Conservation (phyloP, 2,888 invertebrate species). For the Caenorhabditis sulstoni region DNA sequence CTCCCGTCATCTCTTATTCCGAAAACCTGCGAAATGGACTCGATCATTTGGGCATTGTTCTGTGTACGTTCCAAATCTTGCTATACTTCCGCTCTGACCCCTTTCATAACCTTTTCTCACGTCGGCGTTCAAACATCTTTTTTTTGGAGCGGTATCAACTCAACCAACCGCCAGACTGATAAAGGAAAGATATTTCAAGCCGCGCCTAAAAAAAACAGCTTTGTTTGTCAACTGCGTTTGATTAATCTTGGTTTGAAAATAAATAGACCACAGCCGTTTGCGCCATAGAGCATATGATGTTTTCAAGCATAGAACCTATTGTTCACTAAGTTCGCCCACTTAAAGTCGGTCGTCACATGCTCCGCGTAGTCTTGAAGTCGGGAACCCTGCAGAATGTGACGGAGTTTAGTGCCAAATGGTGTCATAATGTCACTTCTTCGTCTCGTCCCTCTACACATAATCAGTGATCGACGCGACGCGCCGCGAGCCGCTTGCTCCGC, state of each 20-base stretch:
- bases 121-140: not conserved
- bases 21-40: conserved; percentile 19
- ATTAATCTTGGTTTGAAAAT: conserved; percentile 25
- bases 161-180: conserved; percentile 14
- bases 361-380: not conserved
- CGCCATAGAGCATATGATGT: conserved; percentile 16
- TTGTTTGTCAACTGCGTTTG: conserved; percentile 42
- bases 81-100: not conserved
- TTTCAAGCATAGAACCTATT: conserved; percentile 6
- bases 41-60: conserved; percentile 36
- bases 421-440: conserved; percentile 17
- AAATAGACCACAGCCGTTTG: conserved; percentile 22
- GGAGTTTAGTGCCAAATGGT: not conserved
- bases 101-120: conserved; percentile 26
- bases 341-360: not conserved
- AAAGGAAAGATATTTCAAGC: conserved; percentile 11
- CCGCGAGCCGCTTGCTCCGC: conserved; percentile 8
- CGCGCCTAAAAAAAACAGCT: conserved; percentile 20
- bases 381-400: not conserved
- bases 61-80: conserved; percentile 27
- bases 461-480: conserved; percentile 34
- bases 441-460: conserved; percentile 27
- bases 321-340: conserved; percentile 8
- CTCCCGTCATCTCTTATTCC: conserved; percentile 7
- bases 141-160: conserved; percentile 9